Evolutionary conservation across 2,888 invertebrate genomes (phyloP).

Genomic region (Opisthograptis luteolata): DNA sequence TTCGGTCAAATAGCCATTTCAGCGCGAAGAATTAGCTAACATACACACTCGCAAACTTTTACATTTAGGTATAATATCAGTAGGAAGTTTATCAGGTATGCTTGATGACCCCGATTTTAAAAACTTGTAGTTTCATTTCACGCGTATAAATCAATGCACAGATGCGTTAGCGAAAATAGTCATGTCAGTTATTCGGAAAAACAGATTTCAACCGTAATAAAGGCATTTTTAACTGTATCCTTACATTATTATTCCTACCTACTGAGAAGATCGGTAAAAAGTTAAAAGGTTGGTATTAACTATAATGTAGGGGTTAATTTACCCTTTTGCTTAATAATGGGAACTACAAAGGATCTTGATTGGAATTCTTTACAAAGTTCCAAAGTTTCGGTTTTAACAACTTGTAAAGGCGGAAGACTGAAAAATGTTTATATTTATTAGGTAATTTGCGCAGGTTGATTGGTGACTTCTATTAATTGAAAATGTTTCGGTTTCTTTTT

Average conservation of each 20-base stretch:
- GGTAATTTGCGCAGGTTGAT: conserved; percentile 20
- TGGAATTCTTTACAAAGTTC: conserved; percentile 50
- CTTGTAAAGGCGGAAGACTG: conserved; percentile 28
- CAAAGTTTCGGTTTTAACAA: conserved; percentile 41
- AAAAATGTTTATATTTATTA: conserved; percentile 34
- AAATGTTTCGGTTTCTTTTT: conserved; percentile 8
- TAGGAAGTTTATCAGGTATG: too few relatives aligned
- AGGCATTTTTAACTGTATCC: too few relatives aligned
- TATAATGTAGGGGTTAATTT: conserved; percentile 28
- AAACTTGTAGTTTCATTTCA: too few relatives aligned
- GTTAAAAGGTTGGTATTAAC: conserved; percentile 20
- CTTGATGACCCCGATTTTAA: too few relatives aligned
- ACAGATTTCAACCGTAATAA: too few relatives aligned
- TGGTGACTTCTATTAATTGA: conserved; percentile 19
- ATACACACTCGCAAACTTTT: too few relatives aligned
- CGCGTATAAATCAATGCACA: too few relatives aligned
- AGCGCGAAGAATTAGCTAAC: too few relatives aligned
- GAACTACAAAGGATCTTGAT: conserved; percentile 48
- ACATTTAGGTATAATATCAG: too few relatives aligned
- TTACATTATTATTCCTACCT: background rate
- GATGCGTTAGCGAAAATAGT: too few relatives aligned
- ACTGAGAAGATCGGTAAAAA: conserved; percentile 9
- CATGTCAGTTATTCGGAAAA: too few relatives aligned
- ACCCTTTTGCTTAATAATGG: conserved; percentile 30
- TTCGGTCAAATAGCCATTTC: too few relatives aligned